Evolutionary conservation across 2,797 vertebrate species (phyloP).

Genomic region (Novumbra hubbsi): DNA sequence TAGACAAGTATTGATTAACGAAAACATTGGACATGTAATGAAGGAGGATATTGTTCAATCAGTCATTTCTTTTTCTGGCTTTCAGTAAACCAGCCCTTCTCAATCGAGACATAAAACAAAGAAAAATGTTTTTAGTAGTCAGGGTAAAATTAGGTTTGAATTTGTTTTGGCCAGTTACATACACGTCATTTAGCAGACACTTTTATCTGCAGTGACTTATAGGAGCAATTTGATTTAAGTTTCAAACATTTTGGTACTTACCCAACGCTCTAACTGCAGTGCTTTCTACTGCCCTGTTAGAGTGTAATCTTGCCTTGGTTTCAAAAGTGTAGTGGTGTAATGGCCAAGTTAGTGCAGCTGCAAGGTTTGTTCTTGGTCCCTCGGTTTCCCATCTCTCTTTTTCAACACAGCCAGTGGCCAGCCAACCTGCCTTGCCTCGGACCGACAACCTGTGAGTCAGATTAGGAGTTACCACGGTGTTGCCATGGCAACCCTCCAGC

Average conservation of each 20-base stretch:
- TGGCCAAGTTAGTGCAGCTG: conserved; percentile 43
- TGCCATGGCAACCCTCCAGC: conserved; percentile 31
- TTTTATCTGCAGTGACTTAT: too few species aligned
- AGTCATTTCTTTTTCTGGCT: conserved; percentile 63
- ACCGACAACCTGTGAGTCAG: conserved; percentile 2
- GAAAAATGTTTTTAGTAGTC: conserved; percentile 47
- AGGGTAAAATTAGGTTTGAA: conserved; percentile 49
- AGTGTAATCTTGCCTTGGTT: conserved; percentile 44
- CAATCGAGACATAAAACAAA: conserved; percentile 54
- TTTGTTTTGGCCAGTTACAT: conserved; percentile 35
- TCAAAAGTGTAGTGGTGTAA: conserved; percentile 37
- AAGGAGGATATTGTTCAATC: conserved; percentile 55
- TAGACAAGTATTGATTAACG: conserved; percentile 61
- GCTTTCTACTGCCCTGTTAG: conserved; percentile 13
- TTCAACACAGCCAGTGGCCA: not conserved
- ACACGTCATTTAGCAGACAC: too few species aligned
- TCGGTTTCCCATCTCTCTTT: conserved; percentile 36
- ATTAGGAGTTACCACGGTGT: conserved; percentile 11
- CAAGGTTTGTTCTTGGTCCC: conserved; percentile 49
- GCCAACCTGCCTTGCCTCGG: not conserved
- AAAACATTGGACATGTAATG: conserved; percentile 56
- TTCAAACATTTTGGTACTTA: too few species aligned
- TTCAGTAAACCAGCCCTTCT: conserved; percentile 30
- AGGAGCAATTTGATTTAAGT: too few species aligned
- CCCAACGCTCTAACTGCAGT: too few species aligned